Evolutionary conservation across 2,888 invertebrate genomes (phyloP).

Genomic region (Acleris holmiana): DNA sequence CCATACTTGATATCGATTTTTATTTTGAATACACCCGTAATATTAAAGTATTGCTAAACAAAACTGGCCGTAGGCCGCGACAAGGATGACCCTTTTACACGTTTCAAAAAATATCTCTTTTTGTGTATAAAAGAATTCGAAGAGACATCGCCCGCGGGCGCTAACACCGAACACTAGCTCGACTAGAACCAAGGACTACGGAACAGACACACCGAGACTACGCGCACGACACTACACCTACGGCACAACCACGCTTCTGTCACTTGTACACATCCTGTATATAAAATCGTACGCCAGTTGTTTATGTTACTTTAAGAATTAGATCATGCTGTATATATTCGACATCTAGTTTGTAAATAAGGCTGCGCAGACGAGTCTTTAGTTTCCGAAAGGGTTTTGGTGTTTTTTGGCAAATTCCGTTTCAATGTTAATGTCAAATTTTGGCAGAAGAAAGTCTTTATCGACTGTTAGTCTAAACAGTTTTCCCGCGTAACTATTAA

Average conservation of each 20-base stretch:
- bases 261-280: too few relatives aligned
- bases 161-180: slow-evolving; percentile 33
- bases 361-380: too few relatives aligned
- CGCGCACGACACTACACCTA: slow-evolving; percentile 22
- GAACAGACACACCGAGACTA: slow-evolving; percentile 25
- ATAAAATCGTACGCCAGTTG: too few relatives aligned
- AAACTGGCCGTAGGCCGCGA: slow-evolving; percentile 1
- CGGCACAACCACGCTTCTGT: neutral
- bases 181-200: slow-evolving; percentile 27
- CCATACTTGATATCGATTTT: slow-evolving; percentile 49
- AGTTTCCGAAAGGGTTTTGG: too few relatives aligned
- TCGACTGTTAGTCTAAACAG: too few relatives aligned
- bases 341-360: too few relatives aligned
- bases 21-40: slow-evolving; percentile 54
- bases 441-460: too few relatives aligned
- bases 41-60: slow-evolving; percentile 64
- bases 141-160: neutral
- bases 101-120: slow-evolving; percentile 77
- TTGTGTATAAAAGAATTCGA: slow-evolving; percentile 68
- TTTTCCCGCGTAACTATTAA: too few relatives aligned
- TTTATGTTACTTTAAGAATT: too few relatives aligned
- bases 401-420: too few relatives aligned
- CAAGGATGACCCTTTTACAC: slow-evolving; percentile 56
- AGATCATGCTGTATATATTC: too few relatives aligned
- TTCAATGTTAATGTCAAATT: too few relatives aligned